Base-by-base conservation (phyloP, 2,797 vertebrate genomes). In the Simalia tracyae region DNA sequence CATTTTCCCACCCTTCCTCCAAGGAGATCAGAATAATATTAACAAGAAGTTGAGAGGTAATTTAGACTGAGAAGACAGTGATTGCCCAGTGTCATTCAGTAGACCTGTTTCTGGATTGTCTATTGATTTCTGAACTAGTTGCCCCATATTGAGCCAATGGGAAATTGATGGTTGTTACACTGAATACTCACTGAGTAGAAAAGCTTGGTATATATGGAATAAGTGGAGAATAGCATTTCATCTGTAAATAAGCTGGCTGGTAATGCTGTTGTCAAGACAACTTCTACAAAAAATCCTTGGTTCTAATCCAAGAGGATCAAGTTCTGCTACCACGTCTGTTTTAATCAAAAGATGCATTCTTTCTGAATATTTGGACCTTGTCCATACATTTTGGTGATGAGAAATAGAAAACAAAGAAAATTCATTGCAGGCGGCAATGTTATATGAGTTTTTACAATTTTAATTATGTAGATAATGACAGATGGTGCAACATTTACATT, bases 401-500 rank as follows among this genome's bases (percentile, higher is more conserved):
- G 36, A 0, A 0, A 19, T 31, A 66, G 88, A 66, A 89, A 63
- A 28, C 86, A 72, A 76, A 46, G 84, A 89, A 66, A 89, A 90
- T 76, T 90, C 84, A 56, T 31, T 28, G 85, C 84, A 90, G 36
- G n/a, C 46, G 12, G 24, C 46, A 56, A 81, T 57, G 46, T n/a
- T 87, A 81, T 90, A 76, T 89, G 81, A 86, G n/a, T 64, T 50
- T 86, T 89, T 86, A 87, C 66, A 87, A 42, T 15, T n/a, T 92
- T 87, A 90, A 81, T 90, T 87, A 87, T 90, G 59, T 64, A 90
- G 92, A 90, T 87, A 66, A 46, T 91, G 46, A 89, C 92, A 91
- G 84, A 86, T 93, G 92, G 90, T 87, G 50, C 87, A 91, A 84
- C 92, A 76, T 93, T 89, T 88, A 91, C 17, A 88, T 86, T 91